A percentile compares a stretch with the other conserved stretches of the same genome.
These are phyloP conservation scores for Nymphicus hollandicus DNA, from an alignment of 2,113 vertebrate genomes.

Conservation along the genomic window DNA sequence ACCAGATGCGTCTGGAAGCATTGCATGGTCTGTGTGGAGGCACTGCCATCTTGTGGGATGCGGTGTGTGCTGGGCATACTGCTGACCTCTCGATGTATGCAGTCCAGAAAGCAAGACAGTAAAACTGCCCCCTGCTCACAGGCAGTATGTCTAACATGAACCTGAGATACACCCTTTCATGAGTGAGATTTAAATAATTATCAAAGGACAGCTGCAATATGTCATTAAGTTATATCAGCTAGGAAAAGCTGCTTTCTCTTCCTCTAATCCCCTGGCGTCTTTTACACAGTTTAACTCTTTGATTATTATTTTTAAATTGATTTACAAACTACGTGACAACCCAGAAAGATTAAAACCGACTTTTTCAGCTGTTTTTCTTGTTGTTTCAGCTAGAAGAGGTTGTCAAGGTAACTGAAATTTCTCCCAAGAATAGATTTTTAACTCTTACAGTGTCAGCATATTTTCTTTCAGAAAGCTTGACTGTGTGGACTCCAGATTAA, in stretches of 20 bases:
- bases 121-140: neutral
- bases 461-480: neutral
- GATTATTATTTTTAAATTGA: neutral
- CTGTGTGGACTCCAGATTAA: neutral
- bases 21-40: neutral
- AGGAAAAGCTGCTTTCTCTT: neutral
- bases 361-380: neutral
- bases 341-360: neutral
- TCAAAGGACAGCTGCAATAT: neutral
- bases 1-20: accelerated
- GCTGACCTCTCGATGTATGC: neutral
- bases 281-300: neutral
- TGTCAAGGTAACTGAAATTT: neutral
- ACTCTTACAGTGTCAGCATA: neutral
- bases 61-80: neutral
- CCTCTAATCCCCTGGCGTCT: neutral
- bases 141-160: accelerated
- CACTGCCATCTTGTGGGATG: constrained; percentile 33
- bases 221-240: neutral
- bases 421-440: neutral
- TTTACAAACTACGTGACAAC: neutral
- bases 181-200: neutral
- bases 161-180: neutral
- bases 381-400: neutral
- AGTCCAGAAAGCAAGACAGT: accelerated